A percentile compares a stretch with the other conserved stretches of the same genome.
These are phyloP conservation scores for Rhea americana DNA, from an alignment of 2,113 vertebrate genomes.

Conservation along the genomic window DNA sequence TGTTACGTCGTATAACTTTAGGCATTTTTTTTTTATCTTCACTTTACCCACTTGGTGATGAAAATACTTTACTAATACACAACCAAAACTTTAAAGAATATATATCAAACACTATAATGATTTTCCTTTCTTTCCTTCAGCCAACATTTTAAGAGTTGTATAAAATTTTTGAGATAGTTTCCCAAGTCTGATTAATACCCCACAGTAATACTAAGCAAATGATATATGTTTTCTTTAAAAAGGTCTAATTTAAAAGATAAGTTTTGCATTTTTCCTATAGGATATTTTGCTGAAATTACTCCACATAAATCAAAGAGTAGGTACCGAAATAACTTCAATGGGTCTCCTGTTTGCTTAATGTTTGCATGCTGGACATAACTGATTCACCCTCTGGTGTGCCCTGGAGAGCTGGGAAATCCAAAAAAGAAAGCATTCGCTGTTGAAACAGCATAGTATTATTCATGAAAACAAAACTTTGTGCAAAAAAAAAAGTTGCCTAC, in stretches of 20 bases:
- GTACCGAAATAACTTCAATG: slow-evolving; percentile 54
- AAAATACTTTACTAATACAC: not conserved
- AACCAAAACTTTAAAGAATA: slow-evolving; percentile 1
- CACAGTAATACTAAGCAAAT: not conserved
- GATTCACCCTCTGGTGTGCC: slow-evolving; percentile 40
- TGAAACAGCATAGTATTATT: slow-evolving; percentile 36
- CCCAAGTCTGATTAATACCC: slow-evolving; percentile 6
- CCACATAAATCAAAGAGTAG: slow-evolving; percentile 36
- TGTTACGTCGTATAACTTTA: not conserved
- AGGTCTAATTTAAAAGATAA: slow-evolving; percentile 48
- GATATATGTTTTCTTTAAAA: not conserved
- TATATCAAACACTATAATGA: not conserved
- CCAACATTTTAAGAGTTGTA: not conserved
- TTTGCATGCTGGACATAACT: slow-evolving; percentile 38
- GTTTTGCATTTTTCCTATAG: slow-evolving; percentile 25
- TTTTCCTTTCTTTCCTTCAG: slow-evolving; percentile 11
- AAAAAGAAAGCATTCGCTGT: slow-evolving; percentile 20
- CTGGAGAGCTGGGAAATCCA: slow-evolving; percentile 59
- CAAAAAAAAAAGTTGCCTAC: not conserved
- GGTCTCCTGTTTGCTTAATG: slow-evolving; percentile 52
- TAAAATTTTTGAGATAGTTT: not conserved
- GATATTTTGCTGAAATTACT: slow-evolving; percentile 65
- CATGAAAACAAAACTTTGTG: slow-evolving; percentile 33
- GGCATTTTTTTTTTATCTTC: not conserved
- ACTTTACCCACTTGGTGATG: not conserved